phyloP scores from a whole-genome alignment of 2,113 vertebrate genomes.

The Crotalus helleri region DNA sequence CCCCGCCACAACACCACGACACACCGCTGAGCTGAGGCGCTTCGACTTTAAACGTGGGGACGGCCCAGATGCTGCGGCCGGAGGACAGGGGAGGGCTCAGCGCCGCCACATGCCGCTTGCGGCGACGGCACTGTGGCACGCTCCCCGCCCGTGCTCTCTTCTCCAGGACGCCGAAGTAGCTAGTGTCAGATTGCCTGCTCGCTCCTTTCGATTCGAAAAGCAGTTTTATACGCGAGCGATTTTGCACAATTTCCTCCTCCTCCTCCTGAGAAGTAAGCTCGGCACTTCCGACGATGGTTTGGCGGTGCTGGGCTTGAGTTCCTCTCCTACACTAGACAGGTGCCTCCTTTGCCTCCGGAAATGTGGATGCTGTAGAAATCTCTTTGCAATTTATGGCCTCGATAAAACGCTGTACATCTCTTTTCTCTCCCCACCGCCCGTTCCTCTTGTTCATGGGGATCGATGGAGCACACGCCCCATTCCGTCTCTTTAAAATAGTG shows the following conservation, averaged over 20 bases:
- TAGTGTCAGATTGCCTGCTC: not conserved
- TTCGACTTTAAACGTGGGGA: conserved; percentile 53
- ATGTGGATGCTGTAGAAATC: not conserved
- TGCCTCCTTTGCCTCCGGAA: not conserved
- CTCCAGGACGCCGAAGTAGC: accelerated
- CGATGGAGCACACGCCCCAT: not conserved
- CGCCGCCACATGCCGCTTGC: not conserved
- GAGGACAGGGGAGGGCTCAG: not conserved
- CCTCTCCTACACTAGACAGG: not conserved
- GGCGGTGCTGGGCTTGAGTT: not conserved
- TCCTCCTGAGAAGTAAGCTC: not conserved
- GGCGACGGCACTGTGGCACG: not conserved
- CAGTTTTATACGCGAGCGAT: conserved; percentile 30
- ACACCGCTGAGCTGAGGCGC: conserved; percentile 51
- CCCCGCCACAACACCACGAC: conserved; percentile 62
- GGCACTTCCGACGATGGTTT: not conserved
- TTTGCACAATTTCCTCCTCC: not conserved
- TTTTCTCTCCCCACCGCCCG: no score
- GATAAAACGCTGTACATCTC: not conserved
- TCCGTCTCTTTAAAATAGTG: not conserved
- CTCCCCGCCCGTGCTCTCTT: not conserved
- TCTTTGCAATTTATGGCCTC: not conserved
- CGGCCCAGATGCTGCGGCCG: conserved; percentile 56
- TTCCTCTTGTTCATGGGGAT: not conserved
- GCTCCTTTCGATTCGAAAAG: not conserved